Evolutionary conservation across 2,888 invertebrate genomes (phyloP), one percentile per base, ranked within the genome.

Genomic region (Troides aeacus): DNA sequence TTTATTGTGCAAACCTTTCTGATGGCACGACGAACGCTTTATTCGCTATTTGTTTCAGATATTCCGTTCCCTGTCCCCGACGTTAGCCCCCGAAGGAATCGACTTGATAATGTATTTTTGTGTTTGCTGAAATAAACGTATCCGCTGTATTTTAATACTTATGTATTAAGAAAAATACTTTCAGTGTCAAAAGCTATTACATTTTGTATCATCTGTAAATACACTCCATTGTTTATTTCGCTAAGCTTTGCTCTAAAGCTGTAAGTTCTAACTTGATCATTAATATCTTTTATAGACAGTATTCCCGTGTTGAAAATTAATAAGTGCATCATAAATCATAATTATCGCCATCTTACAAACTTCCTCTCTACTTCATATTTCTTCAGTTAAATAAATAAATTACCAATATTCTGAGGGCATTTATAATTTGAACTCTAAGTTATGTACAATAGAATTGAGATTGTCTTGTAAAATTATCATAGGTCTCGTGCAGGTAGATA

Each of bases 1-100:
- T 88, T 89, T 88, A 89, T 84, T 79, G 85, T 77, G 72, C 75
- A 75, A 79, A 83, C 81, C 84, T 82, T 86, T 85, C 84, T 87
- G 84, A 86, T 84, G 81, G 82, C 79, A 77, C 76, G 78, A 78
- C 76, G 79, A 86, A 80, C 83, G 81, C 79, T 85, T 84, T 82
- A 85, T 83, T 79, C 71, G 81, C 80, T 79, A 84, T 85, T 85
- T 81, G 80, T 79, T 77, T 58, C 71, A 75, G 75, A 78, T 75
- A 78, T 76, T 75, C 73, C 72, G 62, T 70, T 71, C 73, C 72
- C 71, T 74, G 72, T 75, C 75, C 69, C 66, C 61, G 73, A 74
- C 67, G 64, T 71, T 56, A 59, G 15, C 59, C 64, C 70, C 67
- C 71, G 64, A 67, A 67, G 72, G 71, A 71, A 72, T 75, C 72